phyloP scores from a whole-genome alignment of 2,797 vertebrate species.

The Danio jaintianensis region DNA sequence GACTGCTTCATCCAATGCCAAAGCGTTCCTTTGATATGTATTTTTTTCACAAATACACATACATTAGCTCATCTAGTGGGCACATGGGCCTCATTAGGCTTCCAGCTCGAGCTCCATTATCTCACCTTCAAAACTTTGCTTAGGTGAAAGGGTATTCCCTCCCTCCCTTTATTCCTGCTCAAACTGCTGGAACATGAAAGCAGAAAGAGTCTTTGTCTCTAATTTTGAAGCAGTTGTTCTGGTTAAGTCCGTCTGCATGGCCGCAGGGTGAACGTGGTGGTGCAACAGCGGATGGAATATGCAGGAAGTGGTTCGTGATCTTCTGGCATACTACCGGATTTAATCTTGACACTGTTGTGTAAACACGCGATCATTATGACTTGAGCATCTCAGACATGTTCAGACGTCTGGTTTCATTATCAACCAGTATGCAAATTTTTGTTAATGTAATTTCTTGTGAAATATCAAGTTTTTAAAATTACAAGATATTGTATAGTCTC shows the following conservation, averaged over 20 bases:
- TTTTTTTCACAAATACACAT: constrained; percentile 35
- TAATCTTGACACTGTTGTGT: not conserved
- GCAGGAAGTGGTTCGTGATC: not conserved
- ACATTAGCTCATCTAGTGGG: constrained; percentile 69
- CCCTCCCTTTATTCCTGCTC: constrained; percentile 49
- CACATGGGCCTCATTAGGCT: constrained; percentile 74
- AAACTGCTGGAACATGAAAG: constrained; percentile 57
- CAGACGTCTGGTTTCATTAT: not conserved
- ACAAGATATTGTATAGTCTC: not conserved
- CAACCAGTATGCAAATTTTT: not conserved
- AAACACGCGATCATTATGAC: not conserved
- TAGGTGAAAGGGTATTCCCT: constrained; percentile 47
- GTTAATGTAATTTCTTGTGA: constrained; percentile 5
- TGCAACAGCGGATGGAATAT: constrained; percentile 9
- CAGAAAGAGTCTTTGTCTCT: not conserved
- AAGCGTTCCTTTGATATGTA: constrained; percentile 54
- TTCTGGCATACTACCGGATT: not conserved
- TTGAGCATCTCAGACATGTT: not conserved
- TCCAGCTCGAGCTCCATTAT: constrained; percentile 60
- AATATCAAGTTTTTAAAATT: not conserved
- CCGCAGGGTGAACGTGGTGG: not conserved
- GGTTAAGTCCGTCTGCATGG: constrained; percentile 10
- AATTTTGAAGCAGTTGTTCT: constrained; percentile 14
- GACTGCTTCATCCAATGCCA: constrained; percentile 76
- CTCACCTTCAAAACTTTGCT: constrained; percentile 65